phyloP scores from a whole-genome alignment of 2,113 vertebrate genomes.

The Eubucco bourcierii region DNA sequence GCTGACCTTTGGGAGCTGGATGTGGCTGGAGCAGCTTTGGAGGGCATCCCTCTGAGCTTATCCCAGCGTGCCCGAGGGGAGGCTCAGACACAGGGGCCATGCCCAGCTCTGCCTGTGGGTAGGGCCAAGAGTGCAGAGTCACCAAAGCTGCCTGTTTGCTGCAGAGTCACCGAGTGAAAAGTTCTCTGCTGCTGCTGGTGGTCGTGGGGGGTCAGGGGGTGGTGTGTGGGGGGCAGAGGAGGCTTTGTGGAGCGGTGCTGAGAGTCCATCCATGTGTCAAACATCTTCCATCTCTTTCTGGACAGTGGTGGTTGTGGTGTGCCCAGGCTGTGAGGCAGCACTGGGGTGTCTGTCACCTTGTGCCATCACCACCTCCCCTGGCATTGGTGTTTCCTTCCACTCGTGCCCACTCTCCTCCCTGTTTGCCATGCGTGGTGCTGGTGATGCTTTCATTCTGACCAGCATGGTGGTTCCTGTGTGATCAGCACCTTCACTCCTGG shows the following conservation, averaged over 20 bases:
- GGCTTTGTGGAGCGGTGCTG: not conserved
- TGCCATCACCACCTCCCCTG: slow-evolving; percentile 28
- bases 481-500: fast-evolving
- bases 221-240: not conserved
- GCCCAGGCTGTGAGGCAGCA: not conserved
- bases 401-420: slow-evolving; percentile 30
- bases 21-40: not conserved
- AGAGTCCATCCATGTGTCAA: slow-evolving; percentile 52
- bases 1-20: not conserved
- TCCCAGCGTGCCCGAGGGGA: not conserved
- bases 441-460: slow-evolving; percentile 13
- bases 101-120: not conserved
- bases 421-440: slow-evolving; percentile 62
- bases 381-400: not conserved
- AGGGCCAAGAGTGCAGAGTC: not conserved
- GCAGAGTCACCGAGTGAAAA: fast-evolving
- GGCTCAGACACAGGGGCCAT: not conserved
- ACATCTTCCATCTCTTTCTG: slow-evolving; percentile 60
- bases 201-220: not conserved
- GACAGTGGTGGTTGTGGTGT: slow-evolving; percentile 11
- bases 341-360: slow-evolving; percentile 13
- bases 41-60: not conserved
- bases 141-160: not conserved
- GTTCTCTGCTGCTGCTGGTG: not conserved
- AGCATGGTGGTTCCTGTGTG: not conserved